Evolutionary conservation across 1,140 invertebrate species (phyloP), one percentile per base, ranked within the genome.

Genomic region (Aphelinus atriplicis): DNA sequence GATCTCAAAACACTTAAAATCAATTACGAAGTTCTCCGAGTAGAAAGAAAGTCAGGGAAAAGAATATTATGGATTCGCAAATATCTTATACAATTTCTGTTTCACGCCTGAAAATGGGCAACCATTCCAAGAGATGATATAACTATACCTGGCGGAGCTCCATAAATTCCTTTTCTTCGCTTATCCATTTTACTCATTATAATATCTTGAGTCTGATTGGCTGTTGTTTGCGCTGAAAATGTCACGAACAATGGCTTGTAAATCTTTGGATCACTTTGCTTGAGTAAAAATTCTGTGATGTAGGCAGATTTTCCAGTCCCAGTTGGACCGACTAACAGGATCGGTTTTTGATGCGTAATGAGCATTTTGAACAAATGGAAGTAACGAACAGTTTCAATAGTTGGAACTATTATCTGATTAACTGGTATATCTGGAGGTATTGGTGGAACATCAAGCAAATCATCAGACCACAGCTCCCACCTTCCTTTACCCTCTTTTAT

Each of bases 151-250:
- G 78, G 78, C 0, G 77, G 72, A 55, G 82, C 80, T 2, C 84
- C 84, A 69, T 80, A 81, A 62, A 83, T 68, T 1, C 91, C 96
- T 90, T 98, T 98, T 76, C 94, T 91, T 73, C 97, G 89, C 85
- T 97, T 97, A 83, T 97, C 96, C 78, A 99, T 87, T 87, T 98
- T 98, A 47, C 93, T 94, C 95, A 98, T 98, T 67, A 99, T 96
- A 61, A 97, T 97, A 83, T 97, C 95, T 88, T 98, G 97, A 0
- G 96, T 97, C 86, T 96, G 95, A 89, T 96, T 97, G n/a, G 96
- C 95, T 43, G 94, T 95, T 0, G 97, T 98, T 89, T 98, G 96
- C 0, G 96, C 96, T 0, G 97, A 98, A 86, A 98, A 98, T 79
- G 94, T 97, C 77, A 98, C 92, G 76, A 97, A 94, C 1, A 96